Conservation (phyloP, 2,888 invertebrate species). For the Choristoneura rosaceana region DNA sequence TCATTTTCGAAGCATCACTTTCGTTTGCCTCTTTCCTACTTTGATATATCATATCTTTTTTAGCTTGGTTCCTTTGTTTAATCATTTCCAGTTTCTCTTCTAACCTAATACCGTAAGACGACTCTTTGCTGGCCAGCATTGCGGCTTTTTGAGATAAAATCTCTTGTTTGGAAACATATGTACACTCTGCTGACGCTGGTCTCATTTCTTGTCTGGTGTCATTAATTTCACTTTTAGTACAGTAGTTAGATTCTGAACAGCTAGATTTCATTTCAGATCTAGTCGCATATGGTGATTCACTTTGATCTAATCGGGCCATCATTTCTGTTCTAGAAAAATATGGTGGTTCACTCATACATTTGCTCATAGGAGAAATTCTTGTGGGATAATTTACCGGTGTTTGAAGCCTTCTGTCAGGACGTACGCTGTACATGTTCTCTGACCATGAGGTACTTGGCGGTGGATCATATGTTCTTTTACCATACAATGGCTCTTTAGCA, state of each 20-base stretch:
- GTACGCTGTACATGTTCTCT: conserved; percentile 73
- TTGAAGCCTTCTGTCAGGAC: conserved; percentile 75
- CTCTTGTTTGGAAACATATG: conserved; percentile 82
- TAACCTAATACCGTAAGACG: conserved; percentile 67
- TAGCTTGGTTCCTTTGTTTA: conserved; percentile 82
- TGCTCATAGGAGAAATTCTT: conserved; percentile 74
- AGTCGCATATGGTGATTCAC: conserved; percentile 73
- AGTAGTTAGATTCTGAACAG: conserved; percentile 75
- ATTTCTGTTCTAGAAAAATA: conserved; percentile 78
- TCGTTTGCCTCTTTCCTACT: conserved; percentile 80
- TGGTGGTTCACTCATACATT: conserved; percentile 82
- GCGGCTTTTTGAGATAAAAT: conserved; percentile 82
- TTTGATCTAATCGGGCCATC: conserved; percentile 72
- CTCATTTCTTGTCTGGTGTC: conserved; percentile 67
- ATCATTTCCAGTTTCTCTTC: conserved; percentile 83
- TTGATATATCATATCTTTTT: conserved; percentile 83
- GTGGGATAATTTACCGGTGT: conserved; percentile 75
- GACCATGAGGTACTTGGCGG: conserved; percentile 75
- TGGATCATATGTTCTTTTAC: conserved; percentile 79
- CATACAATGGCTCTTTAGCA: conserved; percentile 72
- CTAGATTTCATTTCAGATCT: conserved; percentile 76
- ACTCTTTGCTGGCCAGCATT: conserved; percentile 76
- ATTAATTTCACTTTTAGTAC: conserved; percentile 62
- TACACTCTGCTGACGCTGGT: conserved; percentile 79
- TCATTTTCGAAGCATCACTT: conserved; percentile 73